These are phyloP conservation scores for Salarias fasciatus DNA, from an alignment of 2,797 vertebrate genomes.

Conservation along the genomic window DNA sequence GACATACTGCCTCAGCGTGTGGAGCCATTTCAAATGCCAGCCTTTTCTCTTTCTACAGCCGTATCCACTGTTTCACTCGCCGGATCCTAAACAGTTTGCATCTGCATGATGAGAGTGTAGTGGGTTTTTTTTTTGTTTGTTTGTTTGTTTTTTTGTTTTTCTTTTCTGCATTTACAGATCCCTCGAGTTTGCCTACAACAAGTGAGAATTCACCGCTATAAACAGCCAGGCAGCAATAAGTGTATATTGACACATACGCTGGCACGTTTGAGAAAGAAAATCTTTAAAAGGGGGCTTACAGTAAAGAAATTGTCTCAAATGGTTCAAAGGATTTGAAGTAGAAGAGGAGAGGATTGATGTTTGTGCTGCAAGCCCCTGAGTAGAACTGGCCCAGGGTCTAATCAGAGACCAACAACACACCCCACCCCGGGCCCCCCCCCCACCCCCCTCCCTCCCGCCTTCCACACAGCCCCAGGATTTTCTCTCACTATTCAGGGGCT, in stretches of 20 bases:
- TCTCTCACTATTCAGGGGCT: constrained; percentile 80
- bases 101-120: constrained; percentile 56
- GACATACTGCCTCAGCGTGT: constrained; percentile 49
- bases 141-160: constrained; percentile 14
- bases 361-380: constrained; percentile 67
- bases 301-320: constrained; percentile 76
- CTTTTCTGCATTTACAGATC: constrained; percentile 44
- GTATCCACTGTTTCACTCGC: constrained; percentile 45
- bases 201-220: constrained; percentile 57
- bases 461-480: constrained; percentile 75
- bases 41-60: constrained; percentile 31
- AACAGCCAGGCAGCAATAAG: constrained; percentile 59
- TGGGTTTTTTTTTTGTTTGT: constrained; percentile 8
- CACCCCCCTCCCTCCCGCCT: constrained; percentile 14
- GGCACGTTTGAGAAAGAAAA: constrained; percentile 61
- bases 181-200: constrained; percentile 44
- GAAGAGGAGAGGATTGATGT: constrained; percentile 80
- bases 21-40: constrained; percentile 47
- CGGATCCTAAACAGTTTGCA: constrained; percentile 48
- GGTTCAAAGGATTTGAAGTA: constrained; percentile 79
- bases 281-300: constrained; percentile 67
- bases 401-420: constrained; percentile 78
- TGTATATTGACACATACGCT: constrained; percentile 61
- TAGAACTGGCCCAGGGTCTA: constrained; percentile 78
- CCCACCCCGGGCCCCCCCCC: constrained; percentile 3